Percentiles rank a stretch among this genome's conserved stretches.
Evolutionary conservation across 1,140 invertebrate genomes (phyloP).

Genomic region (Sycophila sp.): DNA sequence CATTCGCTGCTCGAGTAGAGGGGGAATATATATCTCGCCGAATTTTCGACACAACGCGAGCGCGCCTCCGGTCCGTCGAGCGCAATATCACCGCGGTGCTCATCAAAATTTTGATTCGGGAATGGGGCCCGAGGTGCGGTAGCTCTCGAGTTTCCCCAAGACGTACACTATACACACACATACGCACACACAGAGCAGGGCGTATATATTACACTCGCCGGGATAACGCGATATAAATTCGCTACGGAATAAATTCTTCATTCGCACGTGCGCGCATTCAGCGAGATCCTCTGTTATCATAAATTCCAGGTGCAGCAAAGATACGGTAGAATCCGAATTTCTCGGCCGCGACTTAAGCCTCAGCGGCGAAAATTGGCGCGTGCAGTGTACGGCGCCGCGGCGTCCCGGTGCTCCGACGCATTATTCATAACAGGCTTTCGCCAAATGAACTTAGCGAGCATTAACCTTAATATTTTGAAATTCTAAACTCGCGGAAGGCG

Average conservation of each 20-base stretch:
- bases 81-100: background rate
- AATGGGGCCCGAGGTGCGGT: no score
- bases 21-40: background rate
- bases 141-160: no score
- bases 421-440: constrained; percentile 36
- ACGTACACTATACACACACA: background rate
- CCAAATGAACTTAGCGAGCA: constrained; percentile 29
- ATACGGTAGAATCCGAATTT: background rate
- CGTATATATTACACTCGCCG: background rate
- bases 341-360: constrained; percentile 20
- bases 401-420: constrained; percentile 21
- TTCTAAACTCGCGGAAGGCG: constrained; percentile 16
- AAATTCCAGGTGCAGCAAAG: constrained; percentile 4
- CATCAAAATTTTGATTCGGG: background rate
- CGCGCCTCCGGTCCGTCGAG: background rate
- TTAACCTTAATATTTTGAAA: constrained; percentile 35
- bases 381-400: background rate
- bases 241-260: constrained; percentile 3
- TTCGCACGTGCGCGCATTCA: background rate
- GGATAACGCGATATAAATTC: background rate
- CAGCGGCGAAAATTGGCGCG: constrained; percentile 6
- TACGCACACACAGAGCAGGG: background rate
- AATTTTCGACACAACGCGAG: background rate
- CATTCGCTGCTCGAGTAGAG: background rate
- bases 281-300: background rate